Base-by-base conservation (phyloP, 2,113 vertebrate species). In the Hylia prasina region DNA sequence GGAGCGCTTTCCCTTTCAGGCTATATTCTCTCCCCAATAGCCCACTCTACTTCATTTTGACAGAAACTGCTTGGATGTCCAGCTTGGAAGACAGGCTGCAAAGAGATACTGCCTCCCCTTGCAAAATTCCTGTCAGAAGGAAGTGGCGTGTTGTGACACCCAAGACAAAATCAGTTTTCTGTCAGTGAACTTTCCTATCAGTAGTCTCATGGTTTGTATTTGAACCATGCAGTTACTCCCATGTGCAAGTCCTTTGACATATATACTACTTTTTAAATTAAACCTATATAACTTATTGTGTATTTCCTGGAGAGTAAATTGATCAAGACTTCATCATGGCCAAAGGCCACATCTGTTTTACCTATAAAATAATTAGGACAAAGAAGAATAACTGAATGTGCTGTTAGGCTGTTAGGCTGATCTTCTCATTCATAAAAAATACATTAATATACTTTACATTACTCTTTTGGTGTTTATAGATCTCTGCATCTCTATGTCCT, bases 21-120 rank as follows among this genome's bases (percentile, higher is more conserved):
- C 23, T 37, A 0, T 58, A 31, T 39, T 68, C n/a, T 63, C 28
- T 63, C 17, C 33, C 23, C 0, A 0, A 3, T 5, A 24, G 24
- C 42, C 31, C 44, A 15, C 16, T 82, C 33, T 51, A 22, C 54
- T 70, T 70, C 1, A 1, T 73, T 86, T 87, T 25, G 9, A 56
- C 31, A 65, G 47, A 66, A 92, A 47, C 6, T 50, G 22, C 42
- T 73, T 39, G 17, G 25, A 72, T 65, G 15, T 53, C n/a, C 50
- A 90, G 18, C 42, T 69, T 50, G 71, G 37, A 90, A 77, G 30
- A 33, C 9, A 47, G 27, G 15, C 14, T 83, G 24, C 40, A 37
- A 68, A 68, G 9, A 66, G 20, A 63, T 75, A 68, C 11, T 28
- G 8, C 9, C 9, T 77, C 4, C 7, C 20, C 4, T 51, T 48